phyloP scores from a whole-genome alignment of 2,888 invertebrate genomes.

The Amphipoea lucens region DNA sequence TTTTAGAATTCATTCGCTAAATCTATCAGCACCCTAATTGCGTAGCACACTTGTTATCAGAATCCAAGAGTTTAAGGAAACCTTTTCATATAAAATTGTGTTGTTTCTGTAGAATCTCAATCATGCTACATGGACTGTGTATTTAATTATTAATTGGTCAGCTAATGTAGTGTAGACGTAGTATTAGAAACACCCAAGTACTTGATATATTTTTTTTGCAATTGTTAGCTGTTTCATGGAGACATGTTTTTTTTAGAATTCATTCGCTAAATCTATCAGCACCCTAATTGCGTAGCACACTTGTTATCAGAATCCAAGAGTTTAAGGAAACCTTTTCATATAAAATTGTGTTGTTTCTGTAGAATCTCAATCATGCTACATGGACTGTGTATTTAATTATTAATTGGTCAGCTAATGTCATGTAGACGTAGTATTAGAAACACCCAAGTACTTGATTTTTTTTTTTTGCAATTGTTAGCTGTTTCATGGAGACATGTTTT shows the following conservation, averaged over 20 bases:
- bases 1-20: neutral
- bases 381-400: conserved; percentile 4
- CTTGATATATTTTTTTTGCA: neutral
- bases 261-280: neutral
- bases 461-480: neutral
- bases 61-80: neutral
- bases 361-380: conserved; percentile 1
- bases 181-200: neutral
- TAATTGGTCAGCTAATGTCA: conserved; percentile 3
- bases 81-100: neutral
- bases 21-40: neutral
- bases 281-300: neutral
- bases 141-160: conserved; percentile 19
- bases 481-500: neutral
- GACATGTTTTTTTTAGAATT: neutral
- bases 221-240: neutral
- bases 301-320: neutral
- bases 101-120: conserved; percentile 16
- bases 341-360: conserved; percentile 13
- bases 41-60: neutral
- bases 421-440: neutral
- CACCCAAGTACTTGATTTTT: neutral
- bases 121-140: neutral
- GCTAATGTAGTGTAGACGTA: neutral
- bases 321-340: conserved; percentile 2